A percentile compares a stretch with the other conserved stretches of the same genome.
Evolutionary conservation across 2,888 invertebrate genomes (phyloP).

Genomic region (Cantharis nigra): DNA sequence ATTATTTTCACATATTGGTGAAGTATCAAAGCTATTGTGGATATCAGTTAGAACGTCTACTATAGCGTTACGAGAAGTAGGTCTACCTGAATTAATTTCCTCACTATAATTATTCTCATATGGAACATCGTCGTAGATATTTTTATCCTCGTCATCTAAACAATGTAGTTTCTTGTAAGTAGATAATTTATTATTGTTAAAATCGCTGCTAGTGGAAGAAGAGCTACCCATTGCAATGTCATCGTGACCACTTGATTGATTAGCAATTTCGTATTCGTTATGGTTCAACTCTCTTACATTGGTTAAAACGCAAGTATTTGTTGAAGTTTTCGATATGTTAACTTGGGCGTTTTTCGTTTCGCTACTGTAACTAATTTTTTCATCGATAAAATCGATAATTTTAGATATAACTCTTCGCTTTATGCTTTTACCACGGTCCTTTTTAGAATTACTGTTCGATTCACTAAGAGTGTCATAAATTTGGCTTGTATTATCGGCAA

Average conservation of each 20-base stretch:
- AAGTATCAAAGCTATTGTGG: slow-evolving; percentile 33
- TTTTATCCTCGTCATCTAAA: not conserved
- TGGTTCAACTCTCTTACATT: not conserved
- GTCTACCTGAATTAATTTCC: not conserved
- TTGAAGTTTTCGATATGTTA: not conserved
- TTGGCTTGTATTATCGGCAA: slow-evolving; percentile 43
- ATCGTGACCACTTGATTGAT: not conserved
- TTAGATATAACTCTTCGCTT: slow-evolving; percentile 47
- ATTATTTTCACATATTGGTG: slow-evolving; percentile 45
- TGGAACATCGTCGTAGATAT: not conserved
- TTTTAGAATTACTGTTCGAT: slow-evolving; percentile 27
- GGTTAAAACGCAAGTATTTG: not conserved
- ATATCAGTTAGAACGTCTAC: slow-evolving; percentile 8
- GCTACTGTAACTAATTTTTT: slow-evolving; percentile 13
- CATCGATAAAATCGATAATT: slow-evolving; percentile 44
- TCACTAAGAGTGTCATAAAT: slow-evolving; percentile 27
- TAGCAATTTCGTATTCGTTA: not conserved
- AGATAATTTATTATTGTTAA: not conserved
- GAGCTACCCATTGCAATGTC: not conserved
- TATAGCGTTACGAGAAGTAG: slow-evolving; percentile 5
- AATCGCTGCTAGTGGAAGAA: not conserved
- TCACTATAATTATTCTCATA: not conserved
- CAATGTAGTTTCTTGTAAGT: not conserved
- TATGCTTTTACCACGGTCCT: slow-evolving; percentile 23
- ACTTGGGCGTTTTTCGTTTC: not conserved